Percentiles rank a stretch among this genome's conserved stretches.
phyloP scores from a whole-genome alignment of 1,140 invertebrate species.

The Hycleus phaleratus region DNA sequence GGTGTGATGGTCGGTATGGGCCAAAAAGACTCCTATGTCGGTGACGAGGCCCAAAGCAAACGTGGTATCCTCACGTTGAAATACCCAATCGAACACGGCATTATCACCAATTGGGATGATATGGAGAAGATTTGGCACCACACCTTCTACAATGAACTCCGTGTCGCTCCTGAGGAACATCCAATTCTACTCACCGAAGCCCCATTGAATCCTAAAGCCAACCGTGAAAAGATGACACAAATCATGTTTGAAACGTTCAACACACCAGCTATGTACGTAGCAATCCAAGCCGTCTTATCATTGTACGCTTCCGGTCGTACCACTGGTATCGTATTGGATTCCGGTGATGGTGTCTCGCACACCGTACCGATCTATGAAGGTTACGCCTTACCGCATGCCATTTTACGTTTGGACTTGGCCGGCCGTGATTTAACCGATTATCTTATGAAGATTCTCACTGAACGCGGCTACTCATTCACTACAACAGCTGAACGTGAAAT shows the following conservation, averaged over 20 bases:
- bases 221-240: constrained; percentile 67
- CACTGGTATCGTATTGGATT: constrained; percentile 84
- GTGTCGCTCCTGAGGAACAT: constrained; percentile 90
- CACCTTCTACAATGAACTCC: constrained; percentile 42
- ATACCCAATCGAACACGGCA: constrained; percentile 92
- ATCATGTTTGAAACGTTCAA: constrained; percentile 49
- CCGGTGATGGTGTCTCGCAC: constrained; percentile 82
- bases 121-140: constrained; percentile 52
- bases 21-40: constrained; percentile 78
- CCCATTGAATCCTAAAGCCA: constrained; percentile 86
- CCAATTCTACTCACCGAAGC: constrained; percentile 88
- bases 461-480: constrained; percentile 93
- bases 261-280: constrained; percentile 82
- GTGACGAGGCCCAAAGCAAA: constrained; percentile 90
- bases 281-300: constrained; percentile 75
- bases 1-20: constrained; percentile 95
- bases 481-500: constrained; percentile 95
- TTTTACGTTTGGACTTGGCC: constrained; percentile 79
- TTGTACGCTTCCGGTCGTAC: constrained; percentile 87
- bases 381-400: constrained; percentile 83
- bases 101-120: constrained; percentile 95
- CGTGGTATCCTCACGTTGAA: constrained; percentile 85
- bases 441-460: constrained; percentile 93
- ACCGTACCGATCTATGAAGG: constrained; percentile 43
- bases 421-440: constrained; percentile 87